Evolutionary conservation across 2,888 invertebrate genomes (phyloP), one percentile per base, ranked within the genome.

Genomic region (Trachelus tabidus): DNA sequence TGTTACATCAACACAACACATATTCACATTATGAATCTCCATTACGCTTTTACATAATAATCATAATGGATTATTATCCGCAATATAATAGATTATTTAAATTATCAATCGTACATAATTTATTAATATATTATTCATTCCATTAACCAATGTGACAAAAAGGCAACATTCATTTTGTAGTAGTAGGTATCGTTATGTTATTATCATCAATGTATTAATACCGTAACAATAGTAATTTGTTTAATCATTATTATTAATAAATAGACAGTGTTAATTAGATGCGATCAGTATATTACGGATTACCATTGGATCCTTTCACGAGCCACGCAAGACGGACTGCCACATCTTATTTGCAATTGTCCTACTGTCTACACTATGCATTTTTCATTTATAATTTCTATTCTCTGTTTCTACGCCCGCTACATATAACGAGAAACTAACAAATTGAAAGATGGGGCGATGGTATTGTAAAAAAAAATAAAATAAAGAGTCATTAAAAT

Each of bases 101-200:
- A 77, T 78, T 80, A 79, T 78, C 77, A 82, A 83, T 86, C 80
- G 80, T 81, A 84, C 79, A 80, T 83, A 82, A 83, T 84, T 83
- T 84, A 85, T 82, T 84, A 83, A 84, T 82, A 81, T 83, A 80
- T 82, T 78, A 78, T 82, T 85, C 82, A 82, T 85, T 85, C 82
- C 80, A 84, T 85, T 85, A 84, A 87, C 83, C 82, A 85, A 84
- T 85, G 83, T 87, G 87, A 87, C 87, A 86, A 88, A 56, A 89
- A 89, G 89, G 89, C 88, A 89, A 89, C 89, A 89, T 89, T 89
- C 80, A 89, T 83, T 87, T 88, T 88, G 86, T 87, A 73, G 76
- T 78, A 86, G 76, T 79, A 81, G 73, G 77, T 80, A 82, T 81
- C 76, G 77, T 80, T 33, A 74, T 35, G 33, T 74, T 77, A 85